phyloP scores from a whole-genome alignment of 2,113 vertebrate species.

The Coregonus clupeaformis region DNA sequence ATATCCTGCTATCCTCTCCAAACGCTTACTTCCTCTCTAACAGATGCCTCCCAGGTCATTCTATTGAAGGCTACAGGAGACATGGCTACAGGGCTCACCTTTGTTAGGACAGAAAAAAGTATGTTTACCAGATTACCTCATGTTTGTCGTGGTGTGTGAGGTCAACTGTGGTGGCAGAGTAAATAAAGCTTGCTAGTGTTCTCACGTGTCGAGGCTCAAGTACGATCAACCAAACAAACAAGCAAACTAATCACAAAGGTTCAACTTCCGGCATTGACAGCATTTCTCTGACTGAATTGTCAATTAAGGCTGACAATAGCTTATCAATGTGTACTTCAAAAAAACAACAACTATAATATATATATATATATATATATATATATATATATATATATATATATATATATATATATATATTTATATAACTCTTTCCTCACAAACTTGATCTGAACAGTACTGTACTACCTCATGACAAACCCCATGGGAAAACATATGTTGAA shows the following conservation, averaged over 20 bases:
- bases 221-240: not conserved
- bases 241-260: not conserved
- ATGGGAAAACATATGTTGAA: not conserved
- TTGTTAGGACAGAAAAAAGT: not conserved
- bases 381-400: too few species aligned
- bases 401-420: too few species aligned
- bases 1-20: not conserved
- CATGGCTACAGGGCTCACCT: not conserved
- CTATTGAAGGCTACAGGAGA: not conserved
- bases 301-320: not conserved
- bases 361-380: too few species aligned
- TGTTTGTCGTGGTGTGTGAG: not conserved
- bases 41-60: not conserved
- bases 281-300: not conserved
- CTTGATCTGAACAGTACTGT: not conserved
- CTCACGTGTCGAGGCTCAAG: not conserved
- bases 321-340: not conserved
- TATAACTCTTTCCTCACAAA: not conserved
- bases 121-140: not conserved
- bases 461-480: not conserved
- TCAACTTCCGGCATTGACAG: not conserved
- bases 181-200: not conserved
- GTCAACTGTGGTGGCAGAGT: not conserved
- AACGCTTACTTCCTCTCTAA: slow-evolving; percentile 5
- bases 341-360: too few species aligned